Percentiles rank a stretch among this genome's conserved stretches.
phyloP scores from a whole-genome alignment of 2,113 vertebrate species.

The Muscicapa adusta region DNA sequence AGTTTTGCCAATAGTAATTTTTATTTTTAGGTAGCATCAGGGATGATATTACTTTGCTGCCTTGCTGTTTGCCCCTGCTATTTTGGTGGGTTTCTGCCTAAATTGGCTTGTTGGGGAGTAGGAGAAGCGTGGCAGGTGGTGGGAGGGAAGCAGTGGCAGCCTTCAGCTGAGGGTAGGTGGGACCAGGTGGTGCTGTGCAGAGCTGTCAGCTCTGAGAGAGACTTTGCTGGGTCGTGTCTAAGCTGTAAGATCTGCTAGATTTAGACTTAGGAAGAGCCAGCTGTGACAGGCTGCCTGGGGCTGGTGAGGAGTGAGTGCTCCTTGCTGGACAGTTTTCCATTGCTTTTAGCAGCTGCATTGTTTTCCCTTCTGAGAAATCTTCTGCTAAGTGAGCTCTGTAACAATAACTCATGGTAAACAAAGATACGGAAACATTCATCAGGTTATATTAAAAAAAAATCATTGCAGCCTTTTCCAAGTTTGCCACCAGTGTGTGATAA shows the following conservation, averaged over 20 bases:
- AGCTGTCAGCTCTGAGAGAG: neutral
- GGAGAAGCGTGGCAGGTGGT: neutral
- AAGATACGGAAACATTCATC: neutral
- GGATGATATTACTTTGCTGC: neutral
- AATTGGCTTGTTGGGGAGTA: neutral
- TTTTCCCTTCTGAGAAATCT: neutral
- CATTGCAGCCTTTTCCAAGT: neutral
- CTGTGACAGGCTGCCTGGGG: neutral
- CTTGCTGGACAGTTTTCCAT: neutral
- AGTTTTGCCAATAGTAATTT: neutral
- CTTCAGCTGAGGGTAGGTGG: neutral
- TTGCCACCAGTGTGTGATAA: neutral
- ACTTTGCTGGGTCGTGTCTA: neutral
- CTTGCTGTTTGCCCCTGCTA: neutral
- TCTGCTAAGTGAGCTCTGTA: neutral
- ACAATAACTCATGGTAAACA: neutral
- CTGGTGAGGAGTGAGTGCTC: neutral
- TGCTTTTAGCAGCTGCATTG: neutral
- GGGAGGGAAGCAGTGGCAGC: neutral
- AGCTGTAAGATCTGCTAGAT: neutral
- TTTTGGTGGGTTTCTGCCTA: neutral
- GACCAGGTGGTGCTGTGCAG: fast-evolving
- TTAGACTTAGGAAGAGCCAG: neutral
- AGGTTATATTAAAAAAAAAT: neutral
- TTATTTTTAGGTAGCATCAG: fast-evolving